A percentile compares a stretch with the other conserved stretches of the same genome.
Evolutionary conservation across 2,797 vertebrate species (phyloP).

Genomic region (Corythornis leucogaster): DNA sequence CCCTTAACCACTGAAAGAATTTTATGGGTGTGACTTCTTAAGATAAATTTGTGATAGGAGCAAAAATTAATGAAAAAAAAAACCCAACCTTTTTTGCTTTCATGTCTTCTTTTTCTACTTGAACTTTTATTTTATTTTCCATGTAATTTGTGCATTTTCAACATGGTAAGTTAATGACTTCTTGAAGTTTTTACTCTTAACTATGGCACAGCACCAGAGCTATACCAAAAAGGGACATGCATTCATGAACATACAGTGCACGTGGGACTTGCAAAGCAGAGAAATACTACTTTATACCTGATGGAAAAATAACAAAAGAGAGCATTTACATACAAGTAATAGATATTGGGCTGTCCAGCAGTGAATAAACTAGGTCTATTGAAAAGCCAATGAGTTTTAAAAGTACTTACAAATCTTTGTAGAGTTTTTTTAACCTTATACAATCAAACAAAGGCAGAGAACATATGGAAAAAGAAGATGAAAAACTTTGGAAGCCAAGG

Average conservation of each 20-base stretch:
- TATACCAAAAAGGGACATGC: neutral
- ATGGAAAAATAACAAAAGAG: neutral
- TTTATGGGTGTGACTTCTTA: neutral
- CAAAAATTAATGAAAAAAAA: neutral
- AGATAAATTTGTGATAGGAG: neutral
- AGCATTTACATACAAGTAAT: neutral
- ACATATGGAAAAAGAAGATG: neutral
- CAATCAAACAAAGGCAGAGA: neutral
- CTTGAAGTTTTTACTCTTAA: neutral
- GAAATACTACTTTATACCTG: neutral
- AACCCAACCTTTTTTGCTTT: neutral
- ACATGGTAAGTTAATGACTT: neutral
- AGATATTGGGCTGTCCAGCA: neutral
- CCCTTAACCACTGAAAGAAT: neutral
- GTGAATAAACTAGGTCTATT: neutral
- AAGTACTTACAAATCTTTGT: neutral
- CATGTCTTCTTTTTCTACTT: neutral
- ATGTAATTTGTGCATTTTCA: constrained; percentile 6
- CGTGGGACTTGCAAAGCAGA: neutral
- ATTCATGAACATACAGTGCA: neutral
- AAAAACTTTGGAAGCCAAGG: neutral
- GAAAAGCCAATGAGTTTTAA: constrained; percentile 18
- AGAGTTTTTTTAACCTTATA: neutral
- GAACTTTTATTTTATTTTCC: neutral
- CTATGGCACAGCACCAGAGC: neutral